Evolutionary conservation across 2,113 vertebrate species (phyloP), one percentile per base, ranked within the genome.

Genomic region (Tachuris rubrigastra): DNA sequence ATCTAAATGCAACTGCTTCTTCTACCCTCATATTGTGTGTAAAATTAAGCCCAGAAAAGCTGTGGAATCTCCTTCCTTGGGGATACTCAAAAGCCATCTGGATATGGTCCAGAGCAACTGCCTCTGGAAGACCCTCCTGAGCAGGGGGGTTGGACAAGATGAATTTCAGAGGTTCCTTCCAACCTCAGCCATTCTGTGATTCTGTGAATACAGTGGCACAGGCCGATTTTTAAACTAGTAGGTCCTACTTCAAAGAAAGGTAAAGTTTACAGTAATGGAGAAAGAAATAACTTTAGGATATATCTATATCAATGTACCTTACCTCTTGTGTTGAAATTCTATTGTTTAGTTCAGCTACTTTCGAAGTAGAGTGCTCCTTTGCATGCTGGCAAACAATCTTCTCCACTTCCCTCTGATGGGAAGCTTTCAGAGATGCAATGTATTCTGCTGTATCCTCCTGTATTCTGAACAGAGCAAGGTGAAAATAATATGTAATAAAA

Each of bases 251-350:
- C 15, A 71, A 67, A 58, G 18, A 24, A 63, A 58, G 3, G 44
- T 21, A 12, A 55, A 47, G 20, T 77, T 80, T 17, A 65, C 6
- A 56, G 66, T n/a, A 55, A 71, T n/a, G 44, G 5, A 50, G 46
- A 50, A 84, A 65, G 5, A 69, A 58, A 8, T 10, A 72, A 49
- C 42, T 69, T 42, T 13, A 59, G 46, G 33, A 60, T 39, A 4
- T 10, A 66, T 10, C 6, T 59, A 5, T 6, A 63, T 13, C 3
- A 63, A 49, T 33, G 2, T 6, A 66, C n/a, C 37, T n/a, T 97
- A 99, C 99, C 98, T 99, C 98, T 90, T 99, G 99, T 63, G 98
- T 83, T 93, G 97, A 97, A 84, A 99, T 87, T 97, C 98, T 98
- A 92, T 98, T 98, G 94, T 97, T 97, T 56, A 99, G 97, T 77